phyloP scores from a whole-genome alignment of 2,113 vertebrate genomes.

The Trichomycterus rosablanca region DNA sequence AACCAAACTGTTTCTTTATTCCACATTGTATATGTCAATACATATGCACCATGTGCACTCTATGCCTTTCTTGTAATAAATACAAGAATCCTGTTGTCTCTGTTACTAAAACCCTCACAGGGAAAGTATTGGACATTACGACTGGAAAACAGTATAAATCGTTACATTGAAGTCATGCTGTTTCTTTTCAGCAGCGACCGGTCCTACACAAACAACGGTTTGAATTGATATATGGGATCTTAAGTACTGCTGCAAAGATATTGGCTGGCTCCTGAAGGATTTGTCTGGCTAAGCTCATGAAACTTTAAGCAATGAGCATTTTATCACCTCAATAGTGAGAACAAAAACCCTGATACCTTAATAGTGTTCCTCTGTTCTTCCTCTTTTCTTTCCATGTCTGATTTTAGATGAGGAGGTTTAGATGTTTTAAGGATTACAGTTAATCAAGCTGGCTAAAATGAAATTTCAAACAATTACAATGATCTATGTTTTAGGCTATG shows the following conservation, averaged over 20 bases:
- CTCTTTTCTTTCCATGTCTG: constrained; percentile 2
- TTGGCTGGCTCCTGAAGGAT: constrained; percentile 45
- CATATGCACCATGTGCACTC: too few species aligned
- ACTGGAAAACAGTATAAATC: too few species aligned
- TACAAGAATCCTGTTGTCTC: background rate
- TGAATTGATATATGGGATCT: constrained; percentile 39
- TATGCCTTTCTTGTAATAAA: too few species aligned
- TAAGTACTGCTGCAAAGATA: constrained; percentile 40
- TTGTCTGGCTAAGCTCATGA: constrained; percentile 50
- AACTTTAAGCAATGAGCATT: constrained; percentile 53
- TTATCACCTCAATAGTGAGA: constrained; percentile 49
- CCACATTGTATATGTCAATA: too few species aligned
- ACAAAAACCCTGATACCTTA: constrained; percentile 27
- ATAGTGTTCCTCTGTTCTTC: constrained; percentile 19
- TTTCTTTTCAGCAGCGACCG: constrained; percentile 36
- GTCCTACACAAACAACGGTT: constrained; percentile 36
- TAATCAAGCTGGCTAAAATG: too few species aligned
- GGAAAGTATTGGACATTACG: too few species aligned
- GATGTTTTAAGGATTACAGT: too few species aligned
- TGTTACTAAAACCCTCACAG: too few species aligned
- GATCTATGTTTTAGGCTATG: too few species aligned
- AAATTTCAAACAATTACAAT: too few species aligned
- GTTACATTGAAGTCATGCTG: constrained; percentile 23
- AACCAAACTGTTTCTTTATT: too few species aligned
- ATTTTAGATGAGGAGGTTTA: too few species aligned